phyloP scores from a whole-genome alignment of 2,888 invertebrate genomes.

The Microplitis manilae region DNA sequence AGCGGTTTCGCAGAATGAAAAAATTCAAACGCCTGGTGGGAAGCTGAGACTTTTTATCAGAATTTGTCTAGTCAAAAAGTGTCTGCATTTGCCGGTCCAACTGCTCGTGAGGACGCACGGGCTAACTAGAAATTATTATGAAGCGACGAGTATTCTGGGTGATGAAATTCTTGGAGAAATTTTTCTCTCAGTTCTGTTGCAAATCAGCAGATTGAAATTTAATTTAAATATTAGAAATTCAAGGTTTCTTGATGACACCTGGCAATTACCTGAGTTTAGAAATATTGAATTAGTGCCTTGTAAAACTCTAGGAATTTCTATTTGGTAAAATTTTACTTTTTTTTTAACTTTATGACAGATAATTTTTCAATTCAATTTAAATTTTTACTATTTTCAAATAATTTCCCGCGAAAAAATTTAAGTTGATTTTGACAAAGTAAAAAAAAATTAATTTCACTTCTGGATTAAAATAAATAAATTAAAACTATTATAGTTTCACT shows the following conservation, averaged over 20 bases:
- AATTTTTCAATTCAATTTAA: background rate
- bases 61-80: conserved; percentile 73
- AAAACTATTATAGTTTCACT: conserved; percentile 72
- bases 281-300: conserved; percentile 78
- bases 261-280: conserved; percentile 75
- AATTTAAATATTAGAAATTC: conserved; percentile 74
- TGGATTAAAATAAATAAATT: background rate
- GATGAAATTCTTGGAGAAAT: conserved; percentile 78
- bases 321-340: conserved; percentile 70
- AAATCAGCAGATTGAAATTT: conserved; percentile 73
- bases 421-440: background rate
- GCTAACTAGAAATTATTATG: conserved; percentile 64
- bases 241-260: conserved; percentile 77
- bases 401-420: background rate
- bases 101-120: conserved; percentile 68
- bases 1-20: conserved; percentile 69
- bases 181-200: conserved; percentile 74
- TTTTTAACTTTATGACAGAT: background rate
- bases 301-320: conserved; percentile 76
- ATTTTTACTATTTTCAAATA: no score
- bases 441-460: no score
- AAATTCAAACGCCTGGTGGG: conserved; percentile 71
- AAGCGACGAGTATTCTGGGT: conserved; percentile 73
- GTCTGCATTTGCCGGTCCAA: conserved; percentile 74
- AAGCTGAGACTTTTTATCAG: conserved; percentile 73